Evolutionary conservation across 2,888 invertebrate genomes (phyloP).

Genomic region (Rotaria sp.): DNA sequence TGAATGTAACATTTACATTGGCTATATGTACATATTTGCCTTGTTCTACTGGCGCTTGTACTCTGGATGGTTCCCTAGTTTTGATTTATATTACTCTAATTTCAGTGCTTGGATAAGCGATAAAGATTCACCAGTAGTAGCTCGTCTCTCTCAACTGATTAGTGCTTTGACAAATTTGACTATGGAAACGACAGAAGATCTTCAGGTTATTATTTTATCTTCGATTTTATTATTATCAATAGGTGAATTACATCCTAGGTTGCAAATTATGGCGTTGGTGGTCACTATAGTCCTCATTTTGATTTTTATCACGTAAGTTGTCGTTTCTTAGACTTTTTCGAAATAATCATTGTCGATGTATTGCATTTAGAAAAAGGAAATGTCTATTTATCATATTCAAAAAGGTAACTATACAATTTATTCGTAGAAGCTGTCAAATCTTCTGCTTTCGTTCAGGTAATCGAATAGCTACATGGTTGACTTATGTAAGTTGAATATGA

Average conservation of each 20-base stretch:
- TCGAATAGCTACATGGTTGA: slow-evolving; percentile 90
- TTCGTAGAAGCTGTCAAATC: too few relatives aligned
- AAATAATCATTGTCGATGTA: background rate
- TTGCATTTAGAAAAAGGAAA: background rate
- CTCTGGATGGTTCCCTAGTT: too few relatives aligned
- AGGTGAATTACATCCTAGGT: slow-evolving; percentile 58
- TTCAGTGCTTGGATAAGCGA: slow-evolving; percentile 79
- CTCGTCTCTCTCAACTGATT: slow-evolving; percentile 69
- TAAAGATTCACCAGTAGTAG: slow-evolving; percentile 69
- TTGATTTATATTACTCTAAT: background rate
- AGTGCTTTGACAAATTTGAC: slow-evolving; percentile 77
- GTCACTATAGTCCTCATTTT: slow-evolving; percentile 95
- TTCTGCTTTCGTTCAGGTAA: slow-evolving; percentile 66
- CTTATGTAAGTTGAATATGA: slow-evolving; percentile 60
- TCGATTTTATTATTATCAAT: too few relatives aligned
- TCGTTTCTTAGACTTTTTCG: too few relatives aligned
- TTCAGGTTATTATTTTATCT: slow-evolving; percentile 60
- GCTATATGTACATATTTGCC: too few relatives aligned
- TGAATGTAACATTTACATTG: too few relatives aligned
- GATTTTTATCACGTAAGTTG: slow-evolving; percentile 62
- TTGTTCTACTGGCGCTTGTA: too few relatives aligned
- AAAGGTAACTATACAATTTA: too few relatives aligned
- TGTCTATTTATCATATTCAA: too few relatives aligned
- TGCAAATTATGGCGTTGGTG: slow-evolving; percentile 95
- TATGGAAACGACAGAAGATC: slow-evolving; percentile 81